Percentiles rank a stretch among this genome's conserved stretches.
phyloP scores from a whole-genome alignment of 2,797 vertebrate species.

The Setipinna tenuifilis region DNA sequence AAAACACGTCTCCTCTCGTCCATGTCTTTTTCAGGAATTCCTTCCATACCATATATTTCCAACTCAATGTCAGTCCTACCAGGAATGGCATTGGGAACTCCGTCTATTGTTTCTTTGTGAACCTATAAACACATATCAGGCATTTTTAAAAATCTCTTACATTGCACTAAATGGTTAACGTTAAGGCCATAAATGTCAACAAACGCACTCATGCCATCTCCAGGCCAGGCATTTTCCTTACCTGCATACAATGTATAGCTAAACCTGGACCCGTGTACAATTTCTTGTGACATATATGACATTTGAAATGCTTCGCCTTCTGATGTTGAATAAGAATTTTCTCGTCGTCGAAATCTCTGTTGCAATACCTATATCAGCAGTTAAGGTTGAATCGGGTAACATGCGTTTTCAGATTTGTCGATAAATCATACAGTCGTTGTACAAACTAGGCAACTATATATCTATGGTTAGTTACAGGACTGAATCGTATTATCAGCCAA shows the following conservation, averaged over 20 bases:
- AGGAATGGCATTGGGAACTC: constrained; percentile 97
- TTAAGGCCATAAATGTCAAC: not conserved
- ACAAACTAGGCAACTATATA: not conserved
- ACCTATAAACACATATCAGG: constrained; percentile 74
- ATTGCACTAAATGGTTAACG: not conserved
- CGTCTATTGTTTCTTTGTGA: constrained; percentile 98
- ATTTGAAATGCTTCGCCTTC: constrained; percentile 99
- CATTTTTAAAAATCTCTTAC: not conserved
- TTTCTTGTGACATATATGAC: constrained; percentile 99
- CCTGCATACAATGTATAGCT: constrained; percentile 99
- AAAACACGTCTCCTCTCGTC: constrained; percentile 91
- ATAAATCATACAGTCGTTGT: too few relatives aligned
- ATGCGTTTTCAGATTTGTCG: too few relatives aligned
- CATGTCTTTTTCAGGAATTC: constrained; percentile 99
- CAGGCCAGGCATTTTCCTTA: constrained; percentile 51
- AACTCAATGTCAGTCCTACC: constrained; percentile 96
- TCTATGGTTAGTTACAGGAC: too few relatives aligned
- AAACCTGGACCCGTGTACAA: constrained; percentile 96
- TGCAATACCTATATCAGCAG: constrained; percentile 86
- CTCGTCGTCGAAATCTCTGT: constrained; percentile 98
- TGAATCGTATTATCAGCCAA: not conserved
- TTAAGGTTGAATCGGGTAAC: not conserved
- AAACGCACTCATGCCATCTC: not conserved
- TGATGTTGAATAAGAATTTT: constrained; percentile 99
- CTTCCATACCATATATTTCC: constrained; percentile 99